Conservation (phyloP, 2,888 invertebrate species). For the Ganaspis brasiliensis region DNA sequence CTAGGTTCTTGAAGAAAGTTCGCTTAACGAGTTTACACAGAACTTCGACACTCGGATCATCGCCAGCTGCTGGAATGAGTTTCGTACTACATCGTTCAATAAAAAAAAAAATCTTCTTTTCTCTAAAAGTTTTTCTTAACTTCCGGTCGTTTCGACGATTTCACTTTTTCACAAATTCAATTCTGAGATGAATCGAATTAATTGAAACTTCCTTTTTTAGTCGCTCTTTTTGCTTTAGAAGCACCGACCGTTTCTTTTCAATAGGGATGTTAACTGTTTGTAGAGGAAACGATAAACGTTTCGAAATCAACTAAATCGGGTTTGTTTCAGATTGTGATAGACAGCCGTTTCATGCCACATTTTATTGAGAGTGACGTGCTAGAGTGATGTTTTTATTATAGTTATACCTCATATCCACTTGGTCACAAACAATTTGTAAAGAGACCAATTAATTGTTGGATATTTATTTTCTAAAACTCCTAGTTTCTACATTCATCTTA, state of each 20-base stretch:
- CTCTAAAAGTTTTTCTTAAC: neutral
- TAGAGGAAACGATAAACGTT: constrained; percentile 17
- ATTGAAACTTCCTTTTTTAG: constrained; percentile 1
- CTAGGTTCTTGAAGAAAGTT: constrained; percentile 5
- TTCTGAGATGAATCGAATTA: constrained; percentile 4
- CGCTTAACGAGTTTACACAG: neutral
- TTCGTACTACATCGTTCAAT: neutral
- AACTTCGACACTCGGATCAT: constrained; percentile 17
- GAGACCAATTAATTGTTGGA: neutral
- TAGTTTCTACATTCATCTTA: neutral
- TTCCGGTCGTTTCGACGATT: neutral
- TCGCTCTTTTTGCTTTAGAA: neutral
- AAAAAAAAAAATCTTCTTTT: neutral
- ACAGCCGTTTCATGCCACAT: constrained; percentile 70
- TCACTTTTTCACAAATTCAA: neutral
- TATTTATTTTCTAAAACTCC: neutral
- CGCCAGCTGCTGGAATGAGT: neutral
- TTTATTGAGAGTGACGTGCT: constrained; percentile 71
- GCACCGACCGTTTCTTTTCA: neutral
- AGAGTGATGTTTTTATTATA: constrained; percentile 37
- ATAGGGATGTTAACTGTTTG: constrained; percentile 30
- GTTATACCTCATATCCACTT: neutral
- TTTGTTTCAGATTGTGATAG: constrained; percentile 68
- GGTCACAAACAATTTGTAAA: neutral
- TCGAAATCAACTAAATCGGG: constrained; percentile 26